phyloP scores from a whole-genome alignment of 1,140 invertebrate genomes.

The Prorops nasuta region DNA sequence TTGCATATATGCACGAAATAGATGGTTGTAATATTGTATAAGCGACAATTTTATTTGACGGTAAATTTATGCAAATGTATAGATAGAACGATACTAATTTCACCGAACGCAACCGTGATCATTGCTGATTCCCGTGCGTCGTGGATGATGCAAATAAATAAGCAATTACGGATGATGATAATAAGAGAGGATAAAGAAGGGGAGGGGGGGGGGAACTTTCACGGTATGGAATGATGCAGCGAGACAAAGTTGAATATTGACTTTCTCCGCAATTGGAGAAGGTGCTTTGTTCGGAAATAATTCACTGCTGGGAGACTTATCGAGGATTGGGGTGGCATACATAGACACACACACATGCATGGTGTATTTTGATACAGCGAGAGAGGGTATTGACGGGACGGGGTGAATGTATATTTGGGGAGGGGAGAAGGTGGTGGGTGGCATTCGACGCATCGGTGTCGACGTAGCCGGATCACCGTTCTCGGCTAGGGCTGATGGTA shows the following conservation, averaged over 20 bases:
- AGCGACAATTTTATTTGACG: background rate
- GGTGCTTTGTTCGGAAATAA: too few relatives aligned
- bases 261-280: too few relatives aligned
- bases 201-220: background rate
- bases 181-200: conserved; percentile 6
- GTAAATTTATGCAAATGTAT: background rate
- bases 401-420: conserved; percentile 9
- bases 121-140: background rate
- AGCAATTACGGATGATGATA: background rate
- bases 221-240: too few relatives aligned
- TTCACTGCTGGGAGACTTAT: too few relatives aligned
- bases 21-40: background rate
- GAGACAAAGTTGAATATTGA: too few relatives aligned
- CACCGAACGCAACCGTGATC: background rate
- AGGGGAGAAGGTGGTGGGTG: conserved; percentile 29
- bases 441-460: conserved; percentile 26
- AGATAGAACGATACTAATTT: background rate
- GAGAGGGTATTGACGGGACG: background rate
- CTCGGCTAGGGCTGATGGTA: conserved; percentile 36
- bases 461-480: conserved; percentile 14
- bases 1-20: background rate
- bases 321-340: too few relatives aligned
- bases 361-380: too few relatives aligned
- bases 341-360: too few relatives aligned
- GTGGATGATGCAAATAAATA: too few relatives aligned